Evolutionary conservation across 2,888 invertebrate genomes (phyloP).

Genomic region (Nasonovia ribisnigri): DNA sequence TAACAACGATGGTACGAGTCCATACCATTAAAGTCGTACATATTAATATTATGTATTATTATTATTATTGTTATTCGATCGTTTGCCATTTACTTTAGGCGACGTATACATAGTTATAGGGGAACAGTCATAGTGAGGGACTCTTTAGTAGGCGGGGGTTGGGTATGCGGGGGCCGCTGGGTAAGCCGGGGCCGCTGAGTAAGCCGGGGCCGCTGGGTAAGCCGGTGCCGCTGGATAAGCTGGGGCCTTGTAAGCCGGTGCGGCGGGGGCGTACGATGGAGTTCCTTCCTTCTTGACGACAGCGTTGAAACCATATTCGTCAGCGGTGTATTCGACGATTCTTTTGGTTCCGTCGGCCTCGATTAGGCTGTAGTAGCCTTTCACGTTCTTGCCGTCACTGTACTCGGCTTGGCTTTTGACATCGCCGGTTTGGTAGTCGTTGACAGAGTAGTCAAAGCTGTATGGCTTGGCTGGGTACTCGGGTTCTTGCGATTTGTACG

Average conservation of each 20-base stretch:
- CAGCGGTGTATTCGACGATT: conserved; percentile 68
- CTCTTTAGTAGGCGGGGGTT: neutral
- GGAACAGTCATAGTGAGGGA: neutral
- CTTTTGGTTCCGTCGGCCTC: conserved; percentile 68
- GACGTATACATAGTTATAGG: neutral
- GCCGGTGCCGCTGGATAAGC: conserved; percentile 13
- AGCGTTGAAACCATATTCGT: conserved; percentile 67
- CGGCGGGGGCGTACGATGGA: conserved; percentile 36
- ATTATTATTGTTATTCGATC: neutral
- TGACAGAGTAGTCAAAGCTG: conserved; percentile 67
- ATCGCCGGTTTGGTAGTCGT: conserved; percentile 67
- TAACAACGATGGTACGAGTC: neutral
- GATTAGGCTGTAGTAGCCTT: conserved; percentile 67
- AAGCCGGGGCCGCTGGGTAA: conserved; percentile 21
- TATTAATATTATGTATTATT: neutral
- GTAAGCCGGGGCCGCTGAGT: conserved; percentile 4
- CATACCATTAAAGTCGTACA: neutral
- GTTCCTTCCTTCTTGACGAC: conserved; percentile 67
- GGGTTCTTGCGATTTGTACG: conserved; percentile 57
- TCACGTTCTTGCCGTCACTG: conserved; percentile 67
- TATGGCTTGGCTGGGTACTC: conserved; percentile 67
- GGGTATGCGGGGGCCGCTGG: conserved; percentile 5
- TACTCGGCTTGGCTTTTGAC: conserved; percentile 67
- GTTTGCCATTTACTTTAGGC: neutral
- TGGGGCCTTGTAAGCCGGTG: conserved; percentile 56